Conservation (phyloP, 1,140 invertebrate genomes). For the Lepidurus couesii region DNA sequence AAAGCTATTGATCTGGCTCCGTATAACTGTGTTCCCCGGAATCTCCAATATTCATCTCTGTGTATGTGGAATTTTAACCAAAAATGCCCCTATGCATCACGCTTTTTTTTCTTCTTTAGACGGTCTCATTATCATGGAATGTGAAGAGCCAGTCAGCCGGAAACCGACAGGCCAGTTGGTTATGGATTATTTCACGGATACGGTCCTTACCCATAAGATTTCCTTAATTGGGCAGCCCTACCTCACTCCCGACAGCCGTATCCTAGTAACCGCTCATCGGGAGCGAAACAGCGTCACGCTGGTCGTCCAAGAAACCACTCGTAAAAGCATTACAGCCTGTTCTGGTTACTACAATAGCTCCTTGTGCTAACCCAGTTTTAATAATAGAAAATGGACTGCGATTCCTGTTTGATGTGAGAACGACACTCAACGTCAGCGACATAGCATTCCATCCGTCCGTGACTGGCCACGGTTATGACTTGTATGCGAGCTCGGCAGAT, state of each 20-base stretch:
- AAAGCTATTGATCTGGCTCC: slow-evolving; percentile 65
- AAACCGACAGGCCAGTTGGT: slow-evolving; percentile 62
- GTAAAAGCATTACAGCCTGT: slow-evolving; percentile 44
- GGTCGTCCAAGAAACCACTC: slow-evolving; percentile 63
- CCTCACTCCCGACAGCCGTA: slow-evolving; percentile 65
- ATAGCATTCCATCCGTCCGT: slow-evolving; percentile 70
- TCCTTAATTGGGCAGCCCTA: slow-evolving; percentile 60
- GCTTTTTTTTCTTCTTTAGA: slow-evolving; percentile 49
- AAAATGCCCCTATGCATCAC: not conserved
- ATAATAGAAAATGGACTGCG: slow-evolving; percentile 55
- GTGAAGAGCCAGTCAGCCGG: slow-evolving; percentile 59
- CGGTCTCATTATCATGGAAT: slow-evolving; percentile 66
- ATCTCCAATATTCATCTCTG: slow-evolving; percentile 64
- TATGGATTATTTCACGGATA: slow-evolving; percentile 70
- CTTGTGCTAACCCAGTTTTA: not conserved
- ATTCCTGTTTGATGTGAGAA: slow-evolving; percentile 71
- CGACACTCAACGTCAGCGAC: slow-evolving; percentile 67
- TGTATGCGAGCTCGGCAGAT: slow-evolving; percentile 65
- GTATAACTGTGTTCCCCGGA: slow-evolving; percentile 67
- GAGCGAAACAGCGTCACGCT: slow-evolving; percentile 55
- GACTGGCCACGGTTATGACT: slow-evolving; percentile 67
- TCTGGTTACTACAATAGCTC: not conserved
- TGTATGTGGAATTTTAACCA: slow-evolving; percentile 53
- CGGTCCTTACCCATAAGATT: slow-evolving; percentile 59
- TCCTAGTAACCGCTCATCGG: slow-evolving; percentile 62